Evolutionary conservation across 2,888 invertebrate species (phyloP).

Genomic region (Himalopsyche tibetana): DNA sequence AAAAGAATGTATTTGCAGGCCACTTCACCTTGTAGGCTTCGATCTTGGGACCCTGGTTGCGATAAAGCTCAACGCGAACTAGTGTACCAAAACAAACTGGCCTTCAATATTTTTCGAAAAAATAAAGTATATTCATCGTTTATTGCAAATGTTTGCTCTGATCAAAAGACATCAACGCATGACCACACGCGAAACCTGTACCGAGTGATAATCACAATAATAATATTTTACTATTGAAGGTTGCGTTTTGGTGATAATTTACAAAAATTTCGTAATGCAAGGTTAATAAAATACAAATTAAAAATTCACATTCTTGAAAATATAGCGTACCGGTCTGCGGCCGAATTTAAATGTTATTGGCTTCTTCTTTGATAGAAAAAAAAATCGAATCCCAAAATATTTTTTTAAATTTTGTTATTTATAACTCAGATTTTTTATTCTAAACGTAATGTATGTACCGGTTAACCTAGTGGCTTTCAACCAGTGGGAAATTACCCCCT

Average conservation of each 20-base stretch:
- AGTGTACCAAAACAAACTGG: neutral
- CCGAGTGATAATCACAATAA: neutral
- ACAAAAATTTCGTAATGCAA: neutral
- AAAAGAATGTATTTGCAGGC: neutral
- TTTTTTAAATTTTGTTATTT: no score
- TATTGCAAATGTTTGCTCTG: neutral
- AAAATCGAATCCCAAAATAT: no score
- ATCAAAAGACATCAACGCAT: slow-evolving; percentile 7
- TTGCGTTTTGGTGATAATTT: neutral
- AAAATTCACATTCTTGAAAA: no score
- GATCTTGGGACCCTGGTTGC: neutral
- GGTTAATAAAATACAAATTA: neutral
- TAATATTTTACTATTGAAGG: neutral
- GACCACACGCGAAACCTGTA: neutral
- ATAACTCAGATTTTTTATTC: no score
- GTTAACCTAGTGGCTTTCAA: no score
- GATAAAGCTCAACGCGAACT: neutral
- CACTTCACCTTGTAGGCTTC: slow-evolving; percentile 6
- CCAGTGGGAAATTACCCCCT: no score
- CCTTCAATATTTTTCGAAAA: neutral
- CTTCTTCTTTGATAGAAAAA: no score
- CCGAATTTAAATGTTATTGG: no score
- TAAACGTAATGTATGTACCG: no score
- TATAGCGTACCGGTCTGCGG: no score
- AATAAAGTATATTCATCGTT: neutral